Percentiles rank a stretch among this genome's conserved stretches.
Evolutionary conservation across 2,113 vertebrate species (phyloP).

Genomic region (Ochotona curzoniae): DNA sequence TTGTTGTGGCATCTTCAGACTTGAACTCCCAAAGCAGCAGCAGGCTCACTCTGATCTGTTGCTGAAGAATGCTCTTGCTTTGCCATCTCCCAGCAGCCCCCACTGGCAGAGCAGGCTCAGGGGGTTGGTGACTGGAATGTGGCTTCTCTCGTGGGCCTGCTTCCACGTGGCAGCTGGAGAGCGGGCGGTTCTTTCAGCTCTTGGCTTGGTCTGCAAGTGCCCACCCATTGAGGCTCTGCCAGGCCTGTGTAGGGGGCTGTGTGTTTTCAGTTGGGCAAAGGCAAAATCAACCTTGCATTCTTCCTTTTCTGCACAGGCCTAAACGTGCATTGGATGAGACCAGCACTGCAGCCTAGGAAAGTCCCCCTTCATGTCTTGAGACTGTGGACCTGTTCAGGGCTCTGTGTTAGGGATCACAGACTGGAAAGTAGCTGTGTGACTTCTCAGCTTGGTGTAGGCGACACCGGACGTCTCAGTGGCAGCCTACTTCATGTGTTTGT

Average conservation of each 20-base stretch:
- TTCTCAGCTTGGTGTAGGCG: not conserved
- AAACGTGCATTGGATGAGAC: not conserved
- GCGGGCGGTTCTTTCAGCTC: not conserved
- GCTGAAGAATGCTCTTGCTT: not conserved
- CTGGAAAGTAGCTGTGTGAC: no score
- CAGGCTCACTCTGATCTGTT: not conserved
- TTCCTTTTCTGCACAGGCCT: not conserved
- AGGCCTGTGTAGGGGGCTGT: not conserved
- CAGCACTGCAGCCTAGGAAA: not conserved
- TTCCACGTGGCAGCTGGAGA: not conserved
- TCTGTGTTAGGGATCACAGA: no score
- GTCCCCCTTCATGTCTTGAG: not conserved
- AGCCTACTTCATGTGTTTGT: not conserved
- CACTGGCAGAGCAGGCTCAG: not conserved
- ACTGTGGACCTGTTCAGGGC: no score
- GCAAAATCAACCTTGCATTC: not conserved
- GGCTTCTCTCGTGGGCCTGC: not conserved
- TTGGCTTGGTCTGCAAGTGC: not conserved
- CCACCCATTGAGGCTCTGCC: slow-evolving; percentile 1
- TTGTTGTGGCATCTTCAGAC: not conserved
- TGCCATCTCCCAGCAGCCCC: not conserved
- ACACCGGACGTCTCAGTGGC: not conserved
- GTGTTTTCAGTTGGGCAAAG: slow-evolving; percentile 43
- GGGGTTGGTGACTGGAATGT: not conserved
- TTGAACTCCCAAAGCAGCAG: not conserved